Evolutionary conservation across 2,797 vertebrate genomes (phyloP).

Genomic region (Podarcis lilfordi): DNA sequence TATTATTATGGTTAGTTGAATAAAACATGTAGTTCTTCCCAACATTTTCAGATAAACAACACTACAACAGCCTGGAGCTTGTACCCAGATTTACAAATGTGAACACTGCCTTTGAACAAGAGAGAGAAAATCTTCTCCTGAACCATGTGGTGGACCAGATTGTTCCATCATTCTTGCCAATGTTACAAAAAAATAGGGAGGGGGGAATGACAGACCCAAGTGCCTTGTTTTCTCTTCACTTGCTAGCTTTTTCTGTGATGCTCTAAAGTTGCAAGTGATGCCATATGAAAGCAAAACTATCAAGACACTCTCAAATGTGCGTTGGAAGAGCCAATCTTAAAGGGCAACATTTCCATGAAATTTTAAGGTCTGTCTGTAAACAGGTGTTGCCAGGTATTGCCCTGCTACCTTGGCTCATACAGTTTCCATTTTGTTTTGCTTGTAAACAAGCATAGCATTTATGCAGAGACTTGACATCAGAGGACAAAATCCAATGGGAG

Average conservation of each 20-base stretch:
- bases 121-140: neutral
- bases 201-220: neutral
- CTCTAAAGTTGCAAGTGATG: neutral
- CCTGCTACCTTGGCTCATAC: neutral
- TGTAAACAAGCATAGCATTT: neutral
- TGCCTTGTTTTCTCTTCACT: neutral
- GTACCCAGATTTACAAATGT: neutral
- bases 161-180: neutral
- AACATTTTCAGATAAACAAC: conserved; percentile 1
- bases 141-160: neutral
- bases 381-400: neutral
- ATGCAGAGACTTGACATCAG: neutral
- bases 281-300: conserved; percentile 2
- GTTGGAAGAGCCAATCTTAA: neutral
- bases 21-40: conserved; percentile 2
- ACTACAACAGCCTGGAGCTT: neutral
- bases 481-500: neutral
- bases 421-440: neutral
- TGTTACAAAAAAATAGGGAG: neutral
- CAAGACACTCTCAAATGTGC: fast-evolving
- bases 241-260: neutral
- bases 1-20: neutral
- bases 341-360: neutral
- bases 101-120: neutral
- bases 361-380: neutral